Percentiles rank a stretch among this genome's conserved stretches.
These are phyloP conservation scores for Sinocyclocheilus grahami DNA, from an alignment of 2,113 vertebrate species.

Conservation along the genomic window DNA sequence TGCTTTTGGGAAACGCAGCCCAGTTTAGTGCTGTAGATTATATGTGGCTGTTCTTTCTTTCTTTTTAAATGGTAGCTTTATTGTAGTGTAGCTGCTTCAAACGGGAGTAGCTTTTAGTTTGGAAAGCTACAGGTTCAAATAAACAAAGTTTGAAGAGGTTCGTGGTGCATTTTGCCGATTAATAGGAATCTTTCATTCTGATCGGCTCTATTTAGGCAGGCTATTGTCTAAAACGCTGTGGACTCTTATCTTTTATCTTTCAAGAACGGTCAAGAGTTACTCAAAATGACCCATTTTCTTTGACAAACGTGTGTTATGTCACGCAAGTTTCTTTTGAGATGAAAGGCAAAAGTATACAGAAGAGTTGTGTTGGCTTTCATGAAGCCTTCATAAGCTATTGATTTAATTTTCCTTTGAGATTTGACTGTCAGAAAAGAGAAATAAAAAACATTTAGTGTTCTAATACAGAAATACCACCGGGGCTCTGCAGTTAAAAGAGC, in stretches of 20 bases:
- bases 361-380: neutral
- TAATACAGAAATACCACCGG: slow-evolving; percentile 59
- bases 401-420: neutral
- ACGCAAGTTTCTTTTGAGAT: neutral
- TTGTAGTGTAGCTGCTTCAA: neutral
- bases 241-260: neutral
- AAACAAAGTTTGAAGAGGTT: neutral
- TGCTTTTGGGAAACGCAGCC: too few relatives aligned
- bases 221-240: neutral
- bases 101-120: neutral
- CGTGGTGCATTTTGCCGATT: neutral
- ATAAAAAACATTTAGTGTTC: slow-evolving; percentile 59
- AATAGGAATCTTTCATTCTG: neutral
- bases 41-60: too few relatives aligned
- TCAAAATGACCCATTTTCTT: neutral
- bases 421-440: slow-evolving; percentile 14
- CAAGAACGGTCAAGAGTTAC: neutral
- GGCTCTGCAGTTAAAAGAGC: slow-evolving; percentile 53
- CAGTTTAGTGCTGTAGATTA: neutral
- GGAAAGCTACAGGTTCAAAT: too few relatives aligned
- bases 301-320: neutral
- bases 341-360: neutral
- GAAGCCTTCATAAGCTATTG: slow-evolving; percentile 2
- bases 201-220: neutral
- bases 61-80: neutral